Conservation (phyloP, 2,797 vertebrate genomes). For the Zalophus californianus region DNA sequence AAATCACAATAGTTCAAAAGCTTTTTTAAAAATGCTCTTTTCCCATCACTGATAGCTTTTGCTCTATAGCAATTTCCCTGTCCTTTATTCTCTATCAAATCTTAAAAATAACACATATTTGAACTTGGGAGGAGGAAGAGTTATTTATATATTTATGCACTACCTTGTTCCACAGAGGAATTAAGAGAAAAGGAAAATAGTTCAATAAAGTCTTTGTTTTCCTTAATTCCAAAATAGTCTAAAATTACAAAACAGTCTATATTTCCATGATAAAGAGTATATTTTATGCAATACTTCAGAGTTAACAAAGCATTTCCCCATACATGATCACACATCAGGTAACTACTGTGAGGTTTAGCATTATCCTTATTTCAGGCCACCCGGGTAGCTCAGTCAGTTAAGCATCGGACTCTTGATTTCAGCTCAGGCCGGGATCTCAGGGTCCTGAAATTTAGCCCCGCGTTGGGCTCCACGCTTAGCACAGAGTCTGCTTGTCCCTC, state of each 20-base stretch:
- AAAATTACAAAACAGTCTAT: neutral
- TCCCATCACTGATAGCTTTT: neutral
- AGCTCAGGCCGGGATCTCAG: neutral
- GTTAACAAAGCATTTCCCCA: slow-evolving; percentile 21
- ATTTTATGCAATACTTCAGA: neutral
- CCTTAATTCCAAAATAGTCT: neutral
- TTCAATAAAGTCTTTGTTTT: slow-evolving; percentile 12
- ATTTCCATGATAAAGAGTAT: neutral
- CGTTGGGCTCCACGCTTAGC: too few species aligned
- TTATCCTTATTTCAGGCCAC: neutral
- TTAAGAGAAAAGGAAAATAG: slow-evolving; percentile 38
- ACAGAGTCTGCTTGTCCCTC: neutral
- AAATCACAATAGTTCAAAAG: slow-evolving; percentile 21
- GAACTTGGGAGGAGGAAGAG: neutral
- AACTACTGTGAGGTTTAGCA: neutral
- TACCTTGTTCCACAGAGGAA: neutral
- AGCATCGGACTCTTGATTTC: neutral
- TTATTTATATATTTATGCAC: neutral
- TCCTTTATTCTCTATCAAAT: slow-evolving; percentile 39
- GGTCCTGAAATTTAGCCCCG: neutral
- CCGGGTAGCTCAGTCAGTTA: neutral
- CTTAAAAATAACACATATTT: slow-evolving; percentile 46
- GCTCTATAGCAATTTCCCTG: neutral
- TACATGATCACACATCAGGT: neutral
- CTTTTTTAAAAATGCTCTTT: neutral